Base-by-base conservation (phyloP, 2,113 vertebrate genomes). In the Argyrosomus japonicus region DNA sequence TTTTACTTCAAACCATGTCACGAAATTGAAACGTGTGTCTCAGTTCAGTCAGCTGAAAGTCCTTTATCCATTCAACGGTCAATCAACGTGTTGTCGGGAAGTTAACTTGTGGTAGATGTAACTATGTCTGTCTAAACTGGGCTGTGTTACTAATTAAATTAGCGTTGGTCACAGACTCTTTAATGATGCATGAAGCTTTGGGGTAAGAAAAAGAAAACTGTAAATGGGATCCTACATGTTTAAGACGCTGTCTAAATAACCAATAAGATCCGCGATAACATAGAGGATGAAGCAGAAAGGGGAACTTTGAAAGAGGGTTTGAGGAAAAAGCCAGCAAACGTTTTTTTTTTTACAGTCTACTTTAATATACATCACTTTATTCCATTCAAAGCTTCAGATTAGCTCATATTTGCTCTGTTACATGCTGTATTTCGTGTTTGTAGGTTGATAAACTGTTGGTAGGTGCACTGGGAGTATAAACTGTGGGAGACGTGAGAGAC, bases 121-220 rank as follows among this genome's bases (percentile, higher is more conserved):
- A 29, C 29, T 61, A 27, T 58, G 47, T 50, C 68, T 23, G 15
- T 71, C 77, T 47, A 64, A 78, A 67, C 36, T 36, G 18, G 25
- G 25, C 51, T 47, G 56, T 1, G 25, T 17, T 65, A 21, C 19
- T 74, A 79, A 81, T 86, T 71, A 71, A 69, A 85, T 76, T 78
- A 68, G 54, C 79, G 18, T 62, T 47, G 77, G 27, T 36, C 51
- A 9, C 57, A 58, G 76, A 75, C 21, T 79, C 64, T 83, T 84
- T 67, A 79, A 77, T 72, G 61, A 89, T 88, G 83, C 43, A 81
- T 70, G 58, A 79, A 27, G 69, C 64, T 50, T 67, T 0, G 0
- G 65, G 32, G 27, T 57, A 32, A 60, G 54, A 85, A 68, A 64
- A 69, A 6, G 48, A 70, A 57, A 79, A 76, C 64, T 79, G 72